Conservation (phyloP, 2,797 vertebrate genomes). For the Menidia menidia region DNA sequence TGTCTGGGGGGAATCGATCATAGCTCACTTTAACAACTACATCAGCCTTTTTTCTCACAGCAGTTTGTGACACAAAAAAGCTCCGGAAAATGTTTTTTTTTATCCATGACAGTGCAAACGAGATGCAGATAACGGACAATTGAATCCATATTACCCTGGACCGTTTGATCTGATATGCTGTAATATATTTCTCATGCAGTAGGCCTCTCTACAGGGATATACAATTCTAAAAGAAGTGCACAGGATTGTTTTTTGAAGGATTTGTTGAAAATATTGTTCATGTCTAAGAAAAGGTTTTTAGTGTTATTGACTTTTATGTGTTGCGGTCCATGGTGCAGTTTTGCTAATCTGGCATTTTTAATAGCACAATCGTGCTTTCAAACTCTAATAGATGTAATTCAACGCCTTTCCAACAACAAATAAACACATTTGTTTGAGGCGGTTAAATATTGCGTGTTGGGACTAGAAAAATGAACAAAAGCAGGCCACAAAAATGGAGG, state of each 20-base stretch:
- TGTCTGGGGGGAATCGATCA: constrained; percentile 37
- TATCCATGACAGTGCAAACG: background rate
- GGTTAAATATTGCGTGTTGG: constrained; percentile 39
- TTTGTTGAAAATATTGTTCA: background rate
- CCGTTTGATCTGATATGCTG: background rate
- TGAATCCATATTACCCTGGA: background rate
- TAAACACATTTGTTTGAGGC: constrained; percentile 60
- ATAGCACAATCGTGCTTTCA: constrained; percentile 29
- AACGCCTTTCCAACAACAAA: constrained; percentile 43
- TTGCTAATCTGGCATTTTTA: constrained; percentile 39
- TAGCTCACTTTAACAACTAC: background rate
- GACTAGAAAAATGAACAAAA: constrained; percentile 35
- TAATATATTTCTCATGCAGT: background rate
- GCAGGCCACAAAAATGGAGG: constrained; percentile 47
- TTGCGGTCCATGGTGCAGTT: constrained; percentile 12
- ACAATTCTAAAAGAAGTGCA: background rate
- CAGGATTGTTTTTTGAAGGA: background rate
- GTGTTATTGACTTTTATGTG: constrained; percentile 28
- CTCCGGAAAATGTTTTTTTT: background rate
- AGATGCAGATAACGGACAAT: background rate
- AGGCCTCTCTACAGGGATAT: background rate
- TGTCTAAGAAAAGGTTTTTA: background rate
- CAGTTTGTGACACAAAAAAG: background rate
- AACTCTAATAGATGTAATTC: constrained; percentile 40
- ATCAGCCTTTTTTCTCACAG: background rate